Conservation (phyloP, 2,888 invertebrate genomes). For the Sthenelais limicola region DNA sequence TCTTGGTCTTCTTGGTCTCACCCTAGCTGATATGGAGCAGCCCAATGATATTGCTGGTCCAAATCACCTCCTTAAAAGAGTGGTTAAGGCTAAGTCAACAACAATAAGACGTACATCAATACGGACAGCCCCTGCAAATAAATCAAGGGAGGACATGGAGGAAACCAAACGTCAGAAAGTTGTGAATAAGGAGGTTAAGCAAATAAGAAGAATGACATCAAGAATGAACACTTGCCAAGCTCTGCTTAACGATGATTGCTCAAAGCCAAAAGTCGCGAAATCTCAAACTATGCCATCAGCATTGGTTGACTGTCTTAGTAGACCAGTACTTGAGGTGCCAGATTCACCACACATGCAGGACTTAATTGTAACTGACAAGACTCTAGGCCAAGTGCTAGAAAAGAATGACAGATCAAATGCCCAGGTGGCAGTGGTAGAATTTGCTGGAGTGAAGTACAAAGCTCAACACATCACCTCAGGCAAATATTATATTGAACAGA, state of each 20-base stretch:
- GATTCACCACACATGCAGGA: background rate
- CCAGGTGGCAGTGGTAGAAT: background rate
- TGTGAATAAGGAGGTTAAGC: background rate
- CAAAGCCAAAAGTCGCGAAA: conserved; percentile 45
- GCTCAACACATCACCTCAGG: background rate
- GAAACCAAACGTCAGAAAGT: background rate
- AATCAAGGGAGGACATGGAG: background rate
- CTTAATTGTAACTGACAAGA: background rate
- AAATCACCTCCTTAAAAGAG: background rate
- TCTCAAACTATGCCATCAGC: conserved; percentile 1
- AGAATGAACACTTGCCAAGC: conserved; percentile 49
- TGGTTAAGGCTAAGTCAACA: background rate
- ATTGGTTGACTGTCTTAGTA: background rate
- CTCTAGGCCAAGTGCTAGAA: conserved; percentile 4
- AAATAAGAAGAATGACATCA: conserved; percentile 38
- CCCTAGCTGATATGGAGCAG: background rate
- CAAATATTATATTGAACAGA: background rate
- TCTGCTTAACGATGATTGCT: conserved; percentile 46
- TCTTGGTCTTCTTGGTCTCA: conserved; percentile 1
- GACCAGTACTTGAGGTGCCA: background rate
- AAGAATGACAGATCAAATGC: background rate
- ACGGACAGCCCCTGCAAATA: background rate
- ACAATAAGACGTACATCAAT: background rate
- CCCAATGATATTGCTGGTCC: background rate
- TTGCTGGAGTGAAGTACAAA: conserved; percentile 7